These are phyloP conservation scores for Stigmatopora nigra DNA, from an alignment of 2,113 vertebrate genomes.

Conservation along the genomic window DNA sequence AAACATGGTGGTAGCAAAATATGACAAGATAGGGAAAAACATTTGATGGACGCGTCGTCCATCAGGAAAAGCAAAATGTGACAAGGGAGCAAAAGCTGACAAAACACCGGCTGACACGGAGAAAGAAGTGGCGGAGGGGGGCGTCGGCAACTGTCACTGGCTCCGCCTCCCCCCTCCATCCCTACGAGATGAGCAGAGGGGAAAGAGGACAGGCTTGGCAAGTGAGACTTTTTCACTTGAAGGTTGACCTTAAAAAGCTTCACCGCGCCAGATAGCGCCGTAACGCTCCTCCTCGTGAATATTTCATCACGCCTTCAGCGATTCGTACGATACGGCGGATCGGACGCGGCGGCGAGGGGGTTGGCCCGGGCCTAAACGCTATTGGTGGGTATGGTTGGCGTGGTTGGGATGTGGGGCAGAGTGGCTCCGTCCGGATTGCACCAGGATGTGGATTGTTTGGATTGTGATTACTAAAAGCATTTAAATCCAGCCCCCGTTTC, in stretches of 20 bases:
- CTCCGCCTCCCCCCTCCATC: constrained; percentile 3
- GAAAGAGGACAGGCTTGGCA: constrained; percentile 18
- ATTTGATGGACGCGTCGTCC: no score
- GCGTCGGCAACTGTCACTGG: constrained; percentile 32
- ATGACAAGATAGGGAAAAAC: no score
- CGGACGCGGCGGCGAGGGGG: constrained; percentile 1
- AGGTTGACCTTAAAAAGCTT: constrained; percentile 55
- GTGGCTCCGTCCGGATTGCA: not conserved
- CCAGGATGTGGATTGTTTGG: constrained; percentile 21
- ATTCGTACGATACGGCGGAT: constrained; percentile 30
- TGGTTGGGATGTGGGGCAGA: constrained; percentile 27
- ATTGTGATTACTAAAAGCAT: constrained; percentile 55
- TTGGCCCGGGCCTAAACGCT: constrained; percentile 11
- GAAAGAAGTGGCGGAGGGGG: constrained; percentile 17
- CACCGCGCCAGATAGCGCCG: constrained; percentile 33
- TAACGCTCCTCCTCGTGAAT: constrained; percentile 47
- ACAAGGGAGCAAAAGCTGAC: no score
- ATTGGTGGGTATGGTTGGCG: constrained; percentile 35
- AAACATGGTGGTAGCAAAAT: no score
- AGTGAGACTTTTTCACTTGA: constrained; percentile 31
- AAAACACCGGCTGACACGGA: not conserved
- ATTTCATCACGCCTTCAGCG: constrained; percentile 47
- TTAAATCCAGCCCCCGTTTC: constrained; percentile 54
- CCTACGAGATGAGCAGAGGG: constrained; percentile 37
- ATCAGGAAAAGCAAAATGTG: no score